phyloP scores from a whole-genome alignment of 2,113 vertebrate species.

The Podarcis raffonei region DNA sequence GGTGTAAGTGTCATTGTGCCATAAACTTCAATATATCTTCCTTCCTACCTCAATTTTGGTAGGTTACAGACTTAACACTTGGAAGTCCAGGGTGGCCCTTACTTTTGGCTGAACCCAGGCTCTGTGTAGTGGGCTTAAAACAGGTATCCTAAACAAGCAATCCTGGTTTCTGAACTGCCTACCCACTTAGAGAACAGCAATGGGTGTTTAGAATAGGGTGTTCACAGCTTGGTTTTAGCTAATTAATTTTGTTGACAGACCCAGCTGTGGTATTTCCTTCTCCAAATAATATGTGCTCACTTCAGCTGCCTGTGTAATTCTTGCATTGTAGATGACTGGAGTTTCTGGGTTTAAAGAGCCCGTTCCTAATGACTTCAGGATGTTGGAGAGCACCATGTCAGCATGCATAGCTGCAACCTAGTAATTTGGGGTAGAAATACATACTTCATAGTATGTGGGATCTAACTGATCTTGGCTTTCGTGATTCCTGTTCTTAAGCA shows the following conservation, averaged over 20 bases:
- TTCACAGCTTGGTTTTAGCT: constrained; percentile 38
- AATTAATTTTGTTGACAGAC: constrained; percentile 38
- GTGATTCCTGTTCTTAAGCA: accelerated
- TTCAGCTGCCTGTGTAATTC: constrained; percentile 41
- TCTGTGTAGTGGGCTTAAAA: constrained; percentile 3
- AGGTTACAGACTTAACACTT: not conserved
- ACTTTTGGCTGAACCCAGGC: not conserved
- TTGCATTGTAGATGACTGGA: constrained; percentile 37
- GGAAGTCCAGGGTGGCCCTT: not conserved
- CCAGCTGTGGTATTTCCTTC: constrained; percentile 30
- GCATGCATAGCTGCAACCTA: not conserved
- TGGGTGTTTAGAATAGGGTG: not conserved
- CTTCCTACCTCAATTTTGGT: not conserved
- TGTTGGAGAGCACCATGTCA: constrained; percentile 42
- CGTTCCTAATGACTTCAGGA: constrained; percentile 60
- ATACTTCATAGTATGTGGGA: not conserved
- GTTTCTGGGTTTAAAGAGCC: constrained; percentile 23
- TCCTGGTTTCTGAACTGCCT: not conserved
- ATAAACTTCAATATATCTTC: not conserved
- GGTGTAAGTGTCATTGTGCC: not conserved
- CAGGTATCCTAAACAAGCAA: constrained; percentile 9
- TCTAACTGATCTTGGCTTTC: accelerated
- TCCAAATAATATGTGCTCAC: constrained; percentile 51
- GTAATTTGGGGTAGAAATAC: not conserved
- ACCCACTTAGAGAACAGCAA: not conserved